Evolutionary conservation across 2,797 vertebrate genomes (phyloP).

Genomic region (Falco novaeseelandiae): DNA sequence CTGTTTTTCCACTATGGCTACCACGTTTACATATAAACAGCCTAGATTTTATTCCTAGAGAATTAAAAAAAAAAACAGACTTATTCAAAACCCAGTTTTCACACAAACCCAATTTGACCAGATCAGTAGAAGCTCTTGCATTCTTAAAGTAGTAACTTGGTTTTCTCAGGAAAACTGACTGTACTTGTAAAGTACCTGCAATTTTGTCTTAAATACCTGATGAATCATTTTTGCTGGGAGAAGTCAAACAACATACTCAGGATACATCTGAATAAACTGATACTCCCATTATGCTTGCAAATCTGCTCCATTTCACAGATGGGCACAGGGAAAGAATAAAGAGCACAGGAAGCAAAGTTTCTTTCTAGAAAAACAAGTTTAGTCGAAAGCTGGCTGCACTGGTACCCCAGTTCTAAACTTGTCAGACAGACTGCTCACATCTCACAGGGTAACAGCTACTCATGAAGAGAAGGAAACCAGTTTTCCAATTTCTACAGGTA

Average conservation of each 20-base stretch:
- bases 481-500: not conserved
- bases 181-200: not conserved
- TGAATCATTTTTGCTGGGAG: not conserved
- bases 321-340: not conserved
- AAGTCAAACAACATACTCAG: not conserved
- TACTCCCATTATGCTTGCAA: not conserved
- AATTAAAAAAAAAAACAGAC: not conserved
- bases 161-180: not conserved
- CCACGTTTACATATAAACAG: not conserved
- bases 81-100: not conserved
- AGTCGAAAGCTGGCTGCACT: not conserved
- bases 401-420: not conserved
- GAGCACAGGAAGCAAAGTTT: not conserved
- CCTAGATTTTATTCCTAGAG: not conserved
- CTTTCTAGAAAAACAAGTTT: slow-evolving; percentile 16
- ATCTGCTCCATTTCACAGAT: not conserved
- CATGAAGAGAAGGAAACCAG: not conserved
- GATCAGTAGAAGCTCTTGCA: not conserved
- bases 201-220: not conserved
- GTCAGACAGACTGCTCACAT: not conserved
- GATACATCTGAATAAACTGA: not conserved
- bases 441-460: not conserved
- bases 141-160: not conserved
- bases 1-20: not conserved
- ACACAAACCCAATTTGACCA: not conserved